Conservation (phyloP, 2,113 vertebrate species). For the Athene cunicularia region DNA sequence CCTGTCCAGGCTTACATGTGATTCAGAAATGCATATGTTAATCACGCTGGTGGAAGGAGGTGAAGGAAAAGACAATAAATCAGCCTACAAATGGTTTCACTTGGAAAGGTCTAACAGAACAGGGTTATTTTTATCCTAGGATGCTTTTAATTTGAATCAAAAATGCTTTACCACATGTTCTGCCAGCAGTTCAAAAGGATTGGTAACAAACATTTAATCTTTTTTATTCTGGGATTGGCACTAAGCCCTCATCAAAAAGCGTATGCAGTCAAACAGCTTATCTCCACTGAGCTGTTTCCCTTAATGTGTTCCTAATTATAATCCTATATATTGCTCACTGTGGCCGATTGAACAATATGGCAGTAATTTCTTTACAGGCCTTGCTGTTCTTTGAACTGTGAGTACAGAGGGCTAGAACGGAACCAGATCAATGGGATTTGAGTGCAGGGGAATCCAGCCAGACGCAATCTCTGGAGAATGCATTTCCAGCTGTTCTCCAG, state of each 20-base stretch:
- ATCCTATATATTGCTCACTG: slow-evolving; percentile 83
- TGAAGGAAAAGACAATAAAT: slow-evolving; percentile 79
- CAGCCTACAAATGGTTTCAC: slow-evolving; percentile 78
- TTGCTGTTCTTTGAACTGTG: slow-evolving; percentile 83
- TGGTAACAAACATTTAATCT: slow-evolving; percentile 86
- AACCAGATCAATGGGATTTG: slow-evolving; percentile 84
- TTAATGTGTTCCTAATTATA: slow-evolving; percentile 89
- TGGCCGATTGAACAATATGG: slow-evolving; percentile 84
- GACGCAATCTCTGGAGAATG: slow-evolving; percentile 79
- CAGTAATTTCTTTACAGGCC: slow-evolving; percentile 86
- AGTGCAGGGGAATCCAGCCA: slow-evolving; percentile 82
- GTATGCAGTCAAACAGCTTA: slow-evolving; percentile 80
- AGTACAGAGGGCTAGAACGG: slow-evolving; percentile 82
- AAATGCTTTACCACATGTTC: slow-evolving; percentile 86
- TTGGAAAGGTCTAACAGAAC: slow-evolving; percentile 78
- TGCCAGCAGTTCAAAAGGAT: slow-evolving; percentile 84
- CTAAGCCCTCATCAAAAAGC: slow-evolving; percentile 84
- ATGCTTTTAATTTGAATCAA: slow-evolving; percentile 88
- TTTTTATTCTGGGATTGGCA: slow-evolving; percentile 81
- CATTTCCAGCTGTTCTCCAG: slow-evolving; percentile 83
- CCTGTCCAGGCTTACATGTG: slow-evolving; percentile 75
- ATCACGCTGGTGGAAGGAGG: slow-evolving; percentile 74
- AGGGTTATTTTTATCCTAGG: slow-evolving; percentile 86
- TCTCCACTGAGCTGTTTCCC: slow-evolving; percentile 82
- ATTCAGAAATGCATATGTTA: slow-evolving; percentile 78